These are phyloP conservation scores for Lycocerus yunnanus DNA, from an alignment of 2,888 invertebrate species.

Conservation along the genomic window DNA sequence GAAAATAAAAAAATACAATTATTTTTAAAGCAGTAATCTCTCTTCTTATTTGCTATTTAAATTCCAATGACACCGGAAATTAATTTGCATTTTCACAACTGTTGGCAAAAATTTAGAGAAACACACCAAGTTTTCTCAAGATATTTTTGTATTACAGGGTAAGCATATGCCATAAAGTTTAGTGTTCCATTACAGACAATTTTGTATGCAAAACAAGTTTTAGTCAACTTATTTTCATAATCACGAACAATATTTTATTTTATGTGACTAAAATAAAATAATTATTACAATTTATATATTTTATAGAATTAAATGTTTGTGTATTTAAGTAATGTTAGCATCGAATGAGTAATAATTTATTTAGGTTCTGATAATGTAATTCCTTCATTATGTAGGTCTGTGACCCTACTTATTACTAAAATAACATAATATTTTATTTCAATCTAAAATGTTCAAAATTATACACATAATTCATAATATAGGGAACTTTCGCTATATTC, in stretches of 20 bases:
- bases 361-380: neutral
- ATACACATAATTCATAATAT: neutral
- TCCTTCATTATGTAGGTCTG: neutral
- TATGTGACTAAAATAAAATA: neutral
- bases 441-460: neutral
- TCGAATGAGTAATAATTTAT: neutral
- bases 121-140: slow-evolving; percentile 2
- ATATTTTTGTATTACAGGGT: neutral
- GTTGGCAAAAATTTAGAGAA: neutral
- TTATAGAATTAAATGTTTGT: neutral
- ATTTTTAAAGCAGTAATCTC: neutral
- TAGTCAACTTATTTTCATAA: slow-evolving; percentile 5
- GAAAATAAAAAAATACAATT: neutral
- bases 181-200: slow-evolving; percentile 10
- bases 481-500: too few species aligned
- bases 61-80: slow-evolving; percentile 5
- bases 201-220: slow-evolving; percentile 16
- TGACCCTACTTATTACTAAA: neutral
- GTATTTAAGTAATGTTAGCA: neutral
- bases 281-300: neutral
- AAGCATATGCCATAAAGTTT: slow-evolving; percentile 7
- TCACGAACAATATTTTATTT: neutral
- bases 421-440: neutral
- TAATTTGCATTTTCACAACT: slow-evolving; percentile 7
- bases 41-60: neutral